These are phyloP conservation scores for Drosophila putrida DNA, from an alignment of 2,888 invertebrate species.

Conservation along the genomic window DNA sequence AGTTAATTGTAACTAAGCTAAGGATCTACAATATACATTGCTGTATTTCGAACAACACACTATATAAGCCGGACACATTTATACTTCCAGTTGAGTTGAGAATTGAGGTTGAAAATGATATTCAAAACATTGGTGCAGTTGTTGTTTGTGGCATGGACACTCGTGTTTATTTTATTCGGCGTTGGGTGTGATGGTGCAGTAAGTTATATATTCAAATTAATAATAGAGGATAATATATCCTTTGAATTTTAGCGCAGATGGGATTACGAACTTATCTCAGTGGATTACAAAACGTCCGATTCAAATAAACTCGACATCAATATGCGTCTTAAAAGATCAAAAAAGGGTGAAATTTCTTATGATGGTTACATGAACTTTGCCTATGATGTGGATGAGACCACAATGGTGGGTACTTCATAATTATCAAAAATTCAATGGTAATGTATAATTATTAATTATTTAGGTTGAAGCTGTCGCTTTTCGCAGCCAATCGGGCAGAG, in stretches of 20 bases:
- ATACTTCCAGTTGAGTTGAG: background rate
- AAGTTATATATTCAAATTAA: no score
- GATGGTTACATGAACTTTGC: background rate
- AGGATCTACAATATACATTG: constrained; percentile 6
- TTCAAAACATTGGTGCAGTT: background rate
- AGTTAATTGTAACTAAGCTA: background rate
- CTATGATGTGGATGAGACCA: constrained; percentile 14
- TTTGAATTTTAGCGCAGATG: constrained; percentile 46
- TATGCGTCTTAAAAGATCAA: constrained; percentile 15
- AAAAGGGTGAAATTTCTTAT: constrained; percentile 23
- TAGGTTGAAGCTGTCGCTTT: constrained; percentile 38
- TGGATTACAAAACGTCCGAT: constrained; percentile 5
- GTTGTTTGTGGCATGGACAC: no score
- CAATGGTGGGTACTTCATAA: constrained; percentile 33
- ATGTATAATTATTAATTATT: background rate
- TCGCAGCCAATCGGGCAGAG: constrained; percentile 52
- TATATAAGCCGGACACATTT: background rate
- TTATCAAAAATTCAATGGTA: background rate
- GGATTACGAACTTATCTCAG: constrained; percentile 54
- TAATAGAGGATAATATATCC: background rate
- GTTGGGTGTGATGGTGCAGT: constrained; percentile 9
- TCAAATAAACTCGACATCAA: background rate
- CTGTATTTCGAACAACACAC: background rate
- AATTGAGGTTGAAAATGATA: constrained; percentile 16
- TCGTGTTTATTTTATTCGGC: background rate